These are phyloP conservation scores for Balanococcus diminutus DNA, from an alignment of 2,888 invertebrate species.

Conservation along the genomic window DNA sequence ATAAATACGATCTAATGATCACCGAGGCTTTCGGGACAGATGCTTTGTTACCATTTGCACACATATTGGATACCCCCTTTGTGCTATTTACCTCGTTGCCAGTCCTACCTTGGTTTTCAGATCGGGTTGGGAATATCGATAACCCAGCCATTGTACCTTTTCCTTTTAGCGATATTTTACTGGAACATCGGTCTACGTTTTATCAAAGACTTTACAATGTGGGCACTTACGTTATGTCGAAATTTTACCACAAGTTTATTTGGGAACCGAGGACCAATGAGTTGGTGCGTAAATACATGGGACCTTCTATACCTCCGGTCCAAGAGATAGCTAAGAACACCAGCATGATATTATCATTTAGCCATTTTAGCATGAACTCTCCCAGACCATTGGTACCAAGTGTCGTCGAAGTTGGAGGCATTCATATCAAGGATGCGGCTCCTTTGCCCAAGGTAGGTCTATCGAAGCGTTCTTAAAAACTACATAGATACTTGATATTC, in stretches of 20 bases:
- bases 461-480: too few species aligned
- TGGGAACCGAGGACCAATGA: conserved; percentile 54
- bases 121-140: conserved; percentile 42
- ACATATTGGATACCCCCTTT: not conserved
- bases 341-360: conserved; percentile 65
- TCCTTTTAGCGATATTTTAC: conserved; percentile 24
- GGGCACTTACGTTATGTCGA: not conserved
- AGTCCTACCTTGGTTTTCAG: not conserved
- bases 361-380: conserved; percentile 60
- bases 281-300: conserved; percentile 58
- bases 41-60: not conserved
- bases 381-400: conserved; percentile 66
- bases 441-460: conserved; percentile 57
- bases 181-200: conserved; percentile 60
- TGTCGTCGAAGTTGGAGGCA: conserved; percentile 70
- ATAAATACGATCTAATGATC: conserved; percentile 53
- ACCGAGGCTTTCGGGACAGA: conserved; percentile 54
- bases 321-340: conserved; percentile 63
- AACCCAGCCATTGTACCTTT: conserved; percentile 53
- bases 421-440: conserved; percentile 63
- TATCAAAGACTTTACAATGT: conserved; percentile 60
- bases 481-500: too few species aligned
- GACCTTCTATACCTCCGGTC: conserved; percentile 60
- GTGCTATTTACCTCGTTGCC: conserved; percentile 14
- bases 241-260: conserved; percentile 57